These are phyloP conservation scores for Rotaria magnacalcarata DNA, from an alignment of 2,888 invertebrate genomes.

Conservation along the genomic window DNA sequence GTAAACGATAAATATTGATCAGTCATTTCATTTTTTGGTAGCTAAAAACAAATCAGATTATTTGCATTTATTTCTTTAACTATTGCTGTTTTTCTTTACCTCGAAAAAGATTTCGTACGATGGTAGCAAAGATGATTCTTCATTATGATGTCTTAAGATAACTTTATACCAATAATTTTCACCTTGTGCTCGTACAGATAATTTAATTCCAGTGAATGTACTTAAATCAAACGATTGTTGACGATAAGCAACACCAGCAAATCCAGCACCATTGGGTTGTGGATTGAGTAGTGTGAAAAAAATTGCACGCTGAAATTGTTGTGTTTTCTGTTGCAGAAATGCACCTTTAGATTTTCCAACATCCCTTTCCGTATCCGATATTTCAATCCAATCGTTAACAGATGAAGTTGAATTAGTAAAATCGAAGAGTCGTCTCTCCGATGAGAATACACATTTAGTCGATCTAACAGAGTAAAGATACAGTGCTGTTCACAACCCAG, in stretches of 20 bases:
- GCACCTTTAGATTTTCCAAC: neutral
- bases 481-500: neutral
- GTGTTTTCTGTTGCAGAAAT: neutral
- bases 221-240: neutral
- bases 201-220: neutral
- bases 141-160: neutral
- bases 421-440: neutral
- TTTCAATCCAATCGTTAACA: neutral
- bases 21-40: neutral
- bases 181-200: neutral
- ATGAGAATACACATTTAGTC: neutral
- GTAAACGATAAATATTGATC: neutral
- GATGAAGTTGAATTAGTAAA: neutral
- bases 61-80: no score
- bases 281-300: neutral
- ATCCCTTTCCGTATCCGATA: neutral
- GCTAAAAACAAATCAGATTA: neutral
- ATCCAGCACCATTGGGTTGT: slow-evolving; percentile 3
- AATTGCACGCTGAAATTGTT: neutral
- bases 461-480: neutral
- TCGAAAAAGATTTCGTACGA: neutral
- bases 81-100: neutral
- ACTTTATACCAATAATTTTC: neutral
- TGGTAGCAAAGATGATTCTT: neutral
- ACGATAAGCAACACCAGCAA: neutral